Conservation (phyloP, 2,113 vertebrate species). For the Ictalurus punctatus region DNA sequence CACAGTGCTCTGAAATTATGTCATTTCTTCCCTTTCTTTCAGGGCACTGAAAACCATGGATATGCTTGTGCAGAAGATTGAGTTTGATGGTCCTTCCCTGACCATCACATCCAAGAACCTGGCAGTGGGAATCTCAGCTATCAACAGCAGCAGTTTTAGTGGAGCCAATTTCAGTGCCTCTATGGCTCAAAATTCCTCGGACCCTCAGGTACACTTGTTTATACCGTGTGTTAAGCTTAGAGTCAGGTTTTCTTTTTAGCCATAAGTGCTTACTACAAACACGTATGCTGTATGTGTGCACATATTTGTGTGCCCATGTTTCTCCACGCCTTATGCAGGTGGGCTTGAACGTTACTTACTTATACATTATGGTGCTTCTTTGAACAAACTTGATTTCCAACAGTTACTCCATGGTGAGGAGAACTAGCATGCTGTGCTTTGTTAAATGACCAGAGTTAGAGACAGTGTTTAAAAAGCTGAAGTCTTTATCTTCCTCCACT, state of each 20-base stretch:
- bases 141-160: constrained; percentile 75
- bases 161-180: constrained; percentile 85
- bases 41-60: constrained; percentile 92
- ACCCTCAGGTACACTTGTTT: constrained; percentile 80
- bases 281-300: background rate
- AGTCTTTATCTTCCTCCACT: no score
- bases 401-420: constrained; percentile 14
- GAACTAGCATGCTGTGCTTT: constrained; percentile 3
- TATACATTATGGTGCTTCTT: background rate
- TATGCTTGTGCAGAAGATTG: constrained; percentile 86
- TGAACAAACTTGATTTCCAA: background rate
- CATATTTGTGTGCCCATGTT: background rate
- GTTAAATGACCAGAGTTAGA: background rate
- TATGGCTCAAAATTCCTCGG: constrained; percentile 72
- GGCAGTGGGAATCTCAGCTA: constrained; percentile 80
- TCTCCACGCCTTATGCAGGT: background rate
- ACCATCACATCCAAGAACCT: constrained; percentile 84
- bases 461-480: background rate
- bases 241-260: background rate
- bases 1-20: background rate
- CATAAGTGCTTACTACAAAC: background rate
- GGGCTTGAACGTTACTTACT: background rate
- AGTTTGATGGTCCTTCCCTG: constrained; percentile 78
- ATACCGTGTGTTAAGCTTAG: no score
- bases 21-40: background rate